These are phyloP conservation scores for Drosophila tropicalis DNA, from an alignment of 1,140 invertebrate species.

Conservation along the genomic window DNA sequence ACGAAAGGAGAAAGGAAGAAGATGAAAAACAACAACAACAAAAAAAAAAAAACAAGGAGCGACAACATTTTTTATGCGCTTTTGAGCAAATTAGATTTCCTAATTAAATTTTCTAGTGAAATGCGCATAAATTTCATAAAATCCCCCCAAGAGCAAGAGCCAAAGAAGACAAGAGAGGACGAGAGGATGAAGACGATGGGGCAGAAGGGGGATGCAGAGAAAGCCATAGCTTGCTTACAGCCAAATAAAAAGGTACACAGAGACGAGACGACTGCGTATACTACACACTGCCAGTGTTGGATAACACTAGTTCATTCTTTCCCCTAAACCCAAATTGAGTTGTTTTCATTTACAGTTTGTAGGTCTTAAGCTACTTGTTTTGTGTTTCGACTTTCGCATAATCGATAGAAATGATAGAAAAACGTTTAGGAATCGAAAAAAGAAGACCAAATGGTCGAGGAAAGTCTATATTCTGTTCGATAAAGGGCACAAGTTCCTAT, in stretches of 20 bases:
- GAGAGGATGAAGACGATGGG: background rate
- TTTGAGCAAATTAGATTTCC: slow-evolving; percentile 83
- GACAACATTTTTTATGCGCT: slow-evolving; percentile 81
- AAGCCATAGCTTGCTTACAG: background rate
- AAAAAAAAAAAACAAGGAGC: slow-evolving; percentile 19
- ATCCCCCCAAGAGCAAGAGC: slow-evolving; percentile 48
- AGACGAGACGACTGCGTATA: background rate
- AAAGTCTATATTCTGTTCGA: background rate
- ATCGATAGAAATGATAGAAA: no score
- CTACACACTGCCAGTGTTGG: background rate
- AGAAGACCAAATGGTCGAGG: background rate
- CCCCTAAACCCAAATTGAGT: background rate
- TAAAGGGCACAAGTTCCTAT: background rate
- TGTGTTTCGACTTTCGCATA: no score
- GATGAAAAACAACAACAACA: slow-evolving; percentile 4
- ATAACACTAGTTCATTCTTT: slow-evolving; percentile 2
- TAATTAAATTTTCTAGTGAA: slow-evolving; percentile 83
- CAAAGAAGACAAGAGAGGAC: background rate
- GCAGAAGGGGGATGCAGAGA: background rate
- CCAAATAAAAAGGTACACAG: background rate
- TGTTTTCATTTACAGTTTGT: background rate
- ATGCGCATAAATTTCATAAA: slow-evolving; percentile 82
- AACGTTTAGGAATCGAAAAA: background rate
- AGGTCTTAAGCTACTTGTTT: no score
- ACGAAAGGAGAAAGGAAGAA: background rate